Percentiles rank a stretch among this genome's conserved stretches.
Evolutionary conservation across 1,140 invertebrate genomes (phyloP).

Genomic region (Gyrodactylus salaris): DNA sequence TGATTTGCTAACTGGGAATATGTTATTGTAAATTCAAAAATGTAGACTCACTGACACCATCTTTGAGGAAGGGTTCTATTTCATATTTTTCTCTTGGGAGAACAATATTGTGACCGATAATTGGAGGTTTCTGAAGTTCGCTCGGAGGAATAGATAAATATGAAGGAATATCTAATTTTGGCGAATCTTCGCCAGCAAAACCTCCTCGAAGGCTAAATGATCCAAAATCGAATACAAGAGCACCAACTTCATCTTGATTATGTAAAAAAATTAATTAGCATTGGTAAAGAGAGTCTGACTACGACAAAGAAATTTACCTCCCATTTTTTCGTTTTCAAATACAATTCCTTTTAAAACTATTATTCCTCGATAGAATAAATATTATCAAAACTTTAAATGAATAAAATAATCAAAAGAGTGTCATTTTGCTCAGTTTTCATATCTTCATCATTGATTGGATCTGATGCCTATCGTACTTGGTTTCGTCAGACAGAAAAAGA

Average conservation of each 20-base stretch:
- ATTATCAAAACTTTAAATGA: not conserved
- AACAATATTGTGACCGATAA: constrained; percentile 32
- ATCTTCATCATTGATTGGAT: not conserved
- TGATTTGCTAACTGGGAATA: no score
- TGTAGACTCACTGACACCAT: constrained; percentile 35
- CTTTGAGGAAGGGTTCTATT: constrained; percentile 51
- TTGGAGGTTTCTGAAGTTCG: not conserved
- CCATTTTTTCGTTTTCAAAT: not conserved
- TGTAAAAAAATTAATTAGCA: constrained; percentile 8
- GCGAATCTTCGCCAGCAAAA: constrained; percentile 59
- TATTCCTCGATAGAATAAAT: not conserved
- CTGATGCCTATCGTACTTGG: no score
- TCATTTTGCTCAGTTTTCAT: not conserved
- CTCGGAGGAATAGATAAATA: constrained; percentile 17
- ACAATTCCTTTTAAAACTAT: not conserved
- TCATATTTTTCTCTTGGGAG: constrained; percentile 50
- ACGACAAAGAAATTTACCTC: not conserved
- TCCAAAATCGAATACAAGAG: constrained; percentile 73
- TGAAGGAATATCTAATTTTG: constrained; percentile 19
- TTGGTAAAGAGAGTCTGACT: not conserved
- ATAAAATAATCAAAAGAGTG: not conserved
- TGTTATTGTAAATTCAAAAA: no score
- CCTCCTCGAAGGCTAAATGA: constrained; percentile 50
- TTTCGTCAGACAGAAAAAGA: no score
- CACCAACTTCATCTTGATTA: constrained; percentile 59